Evolutionary conservation across 2,888 invertebrate species (phyloP), one percentile per base, ranked within the genome.

Genomic region (Synanthedon tipuliformis): DNA sequence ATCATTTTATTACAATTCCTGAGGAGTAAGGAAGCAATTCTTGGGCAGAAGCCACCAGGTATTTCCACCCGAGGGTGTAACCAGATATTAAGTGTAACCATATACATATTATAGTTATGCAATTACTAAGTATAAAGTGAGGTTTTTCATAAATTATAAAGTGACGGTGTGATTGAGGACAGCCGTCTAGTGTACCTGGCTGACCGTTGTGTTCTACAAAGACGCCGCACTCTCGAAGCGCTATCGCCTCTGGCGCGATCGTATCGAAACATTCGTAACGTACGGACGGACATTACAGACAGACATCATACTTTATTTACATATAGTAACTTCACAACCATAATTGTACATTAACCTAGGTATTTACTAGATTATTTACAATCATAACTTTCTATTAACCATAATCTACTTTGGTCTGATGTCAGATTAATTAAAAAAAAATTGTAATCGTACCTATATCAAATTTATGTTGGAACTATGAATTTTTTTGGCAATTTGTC

Each of bases 171-270:
- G 54, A 73, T 11, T 15, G 12, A 10, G 51, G 53, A 56, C 54
- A 52, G 50, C 49, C 54, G 18, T 65, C 56, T 61, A 73, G 72
- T 61, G 65, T 58, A 27, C 60, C 62, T 61, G 10, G 34, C 66
- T 68, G 73, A 65, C 69, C 75, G 68, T 63, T 66, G 66, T 59
- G 66, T 68, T 71, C 71, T 66, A 78, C 80, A 82, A 81, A 81
- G 34, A 10, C 68, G 67, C 53, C 61, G 69, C 71, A 74, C 61
- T 49, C 57, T 72, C 75, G 71, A 72, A 75, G 73, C 70, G 73
- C 73, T 67, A 69, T 65, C 62, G 71, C 73, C 34, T 62, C 64
- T 56, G 63, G 62, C 60, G 57, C 50, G 58, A 64, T 62, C 61
- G 57, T 52, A 57, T 59, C 34, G 23, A 50, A 50, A 50, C 23